These are phyloP conservation scores for Trichogramma evanescens DNA, from an alignment of 2,888 invertebrate genomes.

Conservation along the genomic window DNA sequence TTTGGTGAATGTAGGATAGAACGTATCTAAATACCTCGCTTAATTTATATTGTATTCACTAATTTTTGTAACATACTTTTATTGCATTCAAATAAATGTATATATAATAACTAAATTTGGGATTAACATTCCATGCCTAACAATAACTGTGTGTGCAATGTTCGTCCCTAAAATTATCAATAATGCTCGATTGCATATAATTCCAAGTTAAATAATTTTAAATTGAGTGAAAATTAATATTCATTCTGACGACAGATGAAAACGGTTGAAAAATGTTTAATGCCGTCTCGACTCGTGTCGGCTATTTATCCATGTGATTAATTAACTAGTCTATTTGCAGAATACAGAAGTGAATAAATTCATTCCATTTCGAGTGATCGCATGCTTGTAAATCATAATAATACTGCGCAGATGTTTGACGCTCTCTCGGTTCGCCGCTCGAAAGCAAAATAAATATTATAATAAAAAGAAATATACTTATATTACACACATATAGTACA, in stretches of 20 bases:
- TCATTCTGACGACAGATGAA: too few species aligned
- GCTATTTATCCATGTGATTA: too few species aligned
- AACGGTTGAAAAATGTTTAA: too few species aligned
- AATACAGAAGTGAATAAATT: not conserved
- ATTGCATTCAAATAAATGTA: not conserved
- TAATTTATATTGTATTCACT: not conserved
- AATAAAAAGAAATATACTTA: too few species aligned
- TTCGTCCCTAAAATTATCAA: not conserved
- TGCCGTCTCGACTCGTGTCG: too few species aligned
- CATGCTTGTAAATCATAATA: constrained; percentile 11
- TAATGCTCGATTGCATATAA: not conserved
- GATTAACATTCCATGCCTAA: too few species aligned
- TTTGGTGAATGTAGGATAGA: constrained; percentile 1
- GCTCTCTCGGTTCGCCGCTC: not conserved
- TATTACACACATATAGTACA: too few species aligned
- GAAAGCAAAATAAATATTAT: too few species aligned
- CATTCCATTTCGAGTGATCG: constrained; percentile 6
- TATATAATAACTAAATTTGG: not conserved
- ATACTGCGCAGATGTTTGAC: constrained; percentile 10
- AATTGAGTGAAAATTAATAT: too few species aligned
- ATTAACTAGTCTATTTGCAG: too few species aligned
- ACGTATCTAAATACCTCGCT: constrained; percentile 6
- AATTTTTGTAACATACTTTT: too few species aligned
- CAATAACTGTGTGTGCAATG: not conserved
- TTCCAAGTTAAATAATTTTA: too few species aligned